These are phyloP conservation scores for Dendrolimus punctatus DNA, from an alignment of 1,140 invertebrate genomes.

Conservation along the genomic window DNA sequence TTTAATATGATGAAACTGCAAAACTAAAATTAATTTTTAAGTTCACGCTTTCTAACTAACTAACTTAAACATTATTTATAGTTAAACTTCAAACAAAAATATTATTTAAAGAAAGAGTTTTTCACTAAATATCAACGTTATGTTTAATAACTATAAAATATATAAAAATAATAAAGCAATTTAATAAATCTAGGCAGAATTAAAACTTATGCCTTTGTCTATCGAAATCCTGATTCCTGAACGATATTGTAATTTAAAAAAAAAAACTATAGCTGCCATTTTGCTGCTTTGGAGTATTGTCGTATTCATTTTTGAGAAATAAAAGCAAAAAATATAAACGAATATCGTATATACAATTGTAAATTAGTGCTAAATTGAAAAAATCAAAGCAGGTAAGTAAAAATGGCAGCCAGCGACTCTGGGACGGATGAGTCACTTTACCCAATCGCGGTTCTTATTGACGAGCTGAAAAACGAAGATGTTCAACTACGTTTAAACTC, in stretches of 20 bases:
- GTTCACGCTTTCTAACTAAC: too few species aligned
- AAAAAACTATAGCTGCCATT: conserved; percentile 19
- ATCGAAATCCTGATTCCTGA: neutral
- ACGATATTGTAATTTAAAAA: neutral
- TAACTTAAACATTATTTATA: too few species aligned
- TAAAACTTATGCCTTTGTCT: too few species aligned
- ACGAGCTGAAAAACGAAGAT: conserved; percentile 99
- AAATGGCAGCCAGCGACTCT: conserved; percentile 91
- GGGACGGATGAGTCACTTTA: conserved; percentile 96
- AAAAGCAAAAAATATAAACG: neutral
- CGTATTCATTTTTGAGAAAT: conserved; percentile 9
- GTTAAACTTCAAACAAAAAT: too few species aligned
- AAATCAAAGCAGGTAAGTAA: conserved; percentile 15
- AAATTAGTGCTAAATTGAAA: conserved; percentile 17
- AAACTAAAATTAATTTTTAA: too few species aligned
- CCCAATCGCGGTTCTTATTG: conserved; percentile 99
- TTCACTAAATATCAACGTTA: too few species aligned
- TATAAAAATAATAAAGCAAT: too few species aligned
- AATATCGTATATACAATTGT: conserved; percentile 4
- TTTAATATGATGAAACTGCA: too few species aligned
- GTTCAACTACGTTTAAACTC: conserved; percentile 98
- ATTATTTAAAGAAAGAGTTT: too few species aligned
- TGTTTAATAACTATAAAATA: too few species aligned
- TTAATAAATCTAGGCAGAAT: too few species aligned
- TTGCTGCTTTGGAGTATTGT: conserved; percentile 17